phyloP scores from a whole-genome alignment of 2,113 vertebrate genomes.

The Eclectus roratus region DNA sequence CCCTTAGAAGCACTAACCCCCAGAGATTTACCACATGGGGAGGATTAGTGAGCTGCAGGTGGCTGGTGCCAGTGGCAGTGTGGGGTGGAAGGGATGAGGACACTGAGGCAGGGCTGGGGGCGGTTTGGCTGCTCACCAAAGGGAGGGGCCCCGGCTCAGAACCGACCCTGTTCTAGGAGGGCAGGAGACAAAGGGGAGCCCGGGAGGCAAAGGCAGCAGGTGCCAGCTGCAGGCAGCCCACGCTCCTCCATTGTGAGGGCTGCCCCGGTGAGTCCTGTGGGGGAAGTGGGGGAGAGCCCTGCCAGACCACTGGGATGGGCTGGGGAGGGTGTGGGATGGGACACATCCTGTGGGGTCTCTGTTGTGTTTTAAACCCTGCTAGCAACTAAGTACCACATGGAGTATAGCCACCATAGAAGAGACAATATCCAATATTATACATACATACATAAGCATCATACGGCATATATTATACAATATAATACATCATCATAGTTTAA shows the following conservation, averaged over 20 bases:
- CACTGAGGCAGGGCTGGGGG: background rate
- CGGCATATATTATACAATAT: background rate
- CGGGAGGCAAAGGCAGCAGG: no score
- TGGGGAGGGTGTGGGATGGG: no score
- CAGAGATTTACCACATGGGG: background rate
- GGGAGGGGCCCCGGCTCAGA: background rate
- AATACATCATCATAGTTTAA: background rate
- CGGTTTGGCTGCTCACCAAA: background rate
- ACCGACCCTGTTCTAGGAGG: background rate
- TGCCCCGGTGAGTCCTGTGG: accelerated
- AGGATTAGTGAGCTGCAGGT: no score
- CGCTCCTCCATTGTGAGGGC: accelerated
- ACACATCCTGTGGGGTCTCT: background rate
- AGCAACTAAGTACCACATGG: background rate
- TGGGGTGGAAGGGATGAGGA: accelerated
- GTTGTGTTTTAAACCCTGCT: background rate
- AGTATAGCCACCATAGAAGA: background rate
- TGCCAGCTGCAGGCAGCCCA: background rate
- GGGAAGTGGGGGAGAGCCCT: background rate
- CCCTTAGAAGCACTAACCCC: background rate
- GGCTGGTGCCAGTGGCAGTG: accelerated
- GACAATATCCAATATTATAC: background rate
- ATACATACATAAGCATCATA: no score
- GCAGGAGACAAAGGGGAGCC: background rate
- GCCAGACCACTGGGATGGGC: accelerated